Percentiles rank a stretch among this genome's conserved stretches.
Conservation (phyloP, 37 sponge, comb jelly and placozoan species). For the Cladorhizidae sp. region DNA sequence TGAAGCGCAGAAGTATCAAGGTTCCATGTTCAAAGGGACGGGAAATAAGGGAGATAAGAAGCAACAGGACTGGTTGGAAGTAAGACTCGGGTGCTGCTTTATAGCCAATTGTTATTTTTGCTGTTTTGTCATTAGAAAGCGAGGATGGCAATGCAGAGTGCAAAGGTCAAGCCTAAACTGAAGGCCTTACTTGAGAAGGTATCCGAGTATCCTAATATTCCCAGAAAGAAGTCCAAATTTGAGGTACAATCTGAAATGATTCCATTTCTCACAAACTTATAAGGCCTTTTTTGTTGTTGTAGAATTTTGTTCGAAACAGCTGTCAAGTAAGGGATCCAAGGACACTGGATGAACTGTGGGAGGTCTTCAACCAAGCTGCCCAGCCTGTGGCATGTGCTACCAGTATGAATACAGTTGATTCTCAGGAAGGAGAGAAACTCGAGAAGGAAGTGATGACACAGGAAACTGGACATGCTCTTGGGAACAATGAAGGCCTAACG, state of each 20-base stretch:
- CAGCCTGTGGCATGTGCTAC: background rate
- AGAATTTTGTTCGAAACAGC: slow-evolving; percentile 95
- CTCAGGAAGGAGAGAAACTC: too few species aligned
- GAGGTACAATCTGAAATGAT: too few species aligned
- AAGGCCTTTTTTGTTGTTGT: background rate
- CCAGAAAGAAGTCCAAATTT: slow-evolving; percentile 94
- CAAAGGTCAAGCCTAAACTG: slow-evolving; percentile 50
- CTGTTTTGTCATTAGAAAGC: slow-evolving; percentile 40
- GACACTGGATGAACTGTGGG: slow-evolving; percentile 80
- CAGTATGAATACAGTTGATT: too few species aligned
- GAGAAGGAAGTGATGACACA: too few species aligned
- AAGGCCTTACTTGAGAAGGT: slow-evolving; percentile 70
- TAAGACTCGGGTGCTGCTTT: slow-evolving; percentile 2
- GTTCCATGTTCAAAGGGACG: slow-evolving; percentile 74
- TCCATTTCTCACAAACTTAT: background rate
- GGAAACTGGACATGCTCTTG: too few species aligned
- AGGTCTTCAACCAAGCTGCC: slow-evolving; percentile 54
- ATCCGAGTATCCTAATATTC: slow-evolving; percentile 89
- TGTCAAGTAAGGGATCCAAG: slow-evolving; percentile 67
- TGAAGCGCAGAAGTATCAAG: slow-evolving; percentile 98
- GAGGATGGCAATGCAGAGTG: slow-evolving; percentile 39
- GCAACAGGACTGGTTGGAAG: slow-evolving; percentile 95
- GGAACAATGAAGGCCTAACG: background rate
- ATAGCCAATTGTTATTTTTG: slow-evolving; percentile 5
- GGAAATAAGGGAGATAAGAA: slow-evolving; percentile 84